Percentiles rank a stretch among this genome's conserved stretches.
Conservation (phyloP, 2,797 vertebrate genomes). For the Clarias platycephalus region DNA sequence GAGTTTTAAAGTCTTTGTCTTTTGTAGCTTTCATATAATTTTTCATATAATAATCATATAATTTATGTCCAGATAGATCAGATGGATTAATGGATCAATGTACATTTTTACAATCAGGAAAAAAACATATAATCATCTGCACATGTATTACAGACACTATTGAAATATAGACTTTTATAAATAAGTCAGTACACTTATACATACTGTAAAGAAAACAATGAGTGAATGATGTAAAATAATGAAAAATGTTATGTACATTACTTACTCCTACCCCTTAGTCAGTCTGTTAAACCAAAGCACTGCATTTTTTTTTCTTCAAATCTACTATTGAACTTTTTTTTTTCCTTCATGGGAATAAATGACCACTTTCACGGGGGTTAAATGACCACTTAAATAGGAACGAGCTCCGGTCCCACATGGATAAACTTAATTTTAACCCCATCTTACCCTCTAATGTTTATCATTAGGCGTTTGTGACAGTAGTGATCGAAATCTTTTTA, state of each 20-base stretch:
- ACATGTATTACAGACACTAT: background rate
- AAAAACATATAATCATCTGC: background rate
- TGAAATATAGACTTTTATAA: background rate
- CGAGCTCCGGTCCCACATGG: background rate
- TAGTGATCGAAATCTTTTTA: slow-evolving; percentile 64
- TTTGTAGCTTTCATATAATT: background rate
- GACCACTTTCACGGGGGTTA: slow-evolving; percentile 26
- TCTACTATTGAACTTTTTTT: background rate
- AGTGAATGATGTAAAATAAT: background rate
- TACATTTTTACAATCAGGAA: background rate
- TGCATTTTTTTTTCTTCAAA: slow-evolving; percentile 1
- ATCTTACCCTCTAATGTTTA: slow-evolving; percentile 56
- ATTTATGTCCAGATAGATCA: background rate
- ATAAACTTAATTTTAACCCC: slow-evolving; percentile 45
- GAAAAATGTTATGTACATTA: background rate
- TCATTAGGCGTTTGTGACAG: slow-evolving; percentile 65
- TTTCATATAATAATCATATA: background rate
- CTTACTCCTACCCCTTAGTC: background rate
- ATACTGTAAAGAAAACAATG: too few species aligned
- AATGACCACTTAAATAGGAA: slow-evolving; percentile 33
- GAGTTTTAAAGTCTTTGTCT: background rate
- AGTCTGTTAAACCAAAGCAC: background rate
- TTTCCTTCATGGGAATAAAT: slow-evolving; percentile 33
- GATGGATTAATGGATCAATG: background rate
- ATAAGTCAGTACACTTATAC: background rate